Percentiles rank a stretch among this genome's conserved stretches.
Evolutionary conservation across 2,113 vertebrate species (phyloP).

Genomic region (Hippocampus abdominalis): DNA sequence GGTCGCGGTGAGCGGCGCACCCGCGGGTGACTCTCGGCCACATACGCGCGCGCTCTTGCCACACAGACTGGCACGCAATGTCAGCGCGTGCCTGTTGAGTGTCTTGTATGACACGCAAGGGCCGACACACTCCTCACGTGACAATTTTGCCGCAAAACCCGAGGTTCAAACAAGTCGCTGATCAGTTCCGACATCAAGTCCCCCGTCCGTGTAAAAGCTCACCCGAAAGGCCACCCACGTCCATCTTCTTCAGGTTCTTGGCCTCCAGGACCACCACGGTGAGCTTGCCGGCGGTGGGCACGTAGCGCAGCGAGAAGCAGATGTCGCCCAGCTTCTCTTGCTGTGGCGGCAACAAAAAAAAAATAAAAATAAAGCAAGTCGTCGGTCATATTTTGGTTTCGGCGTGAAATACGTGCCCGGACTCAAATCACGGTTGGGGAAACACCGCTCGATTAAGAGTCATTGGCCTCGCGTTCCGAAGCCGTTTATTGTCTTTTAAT

Average conservation of each 20-base stretch:
- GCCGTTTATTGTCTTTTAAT: neutral
- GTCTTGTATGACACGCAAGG: no score
- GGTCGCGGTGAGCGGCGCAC: constrained; percentile 39
- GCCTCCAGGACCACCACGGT: constrained; percentile 96
- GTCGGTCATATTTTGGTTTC: neutral
- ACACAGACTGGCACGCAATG: neutral
- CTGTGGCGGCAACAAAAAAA: constrained; percentile 65
- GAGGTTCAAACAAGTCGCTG: neutral
- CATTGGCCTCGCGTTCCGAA: neutral
- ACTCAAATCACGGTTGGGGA: neutral
- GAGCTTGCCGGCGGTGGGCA: constrained; percentile 95
- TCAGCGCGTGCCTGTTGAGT: no score
- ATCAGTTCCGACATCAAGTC: no score
- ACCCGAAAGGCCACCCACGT: constrained; percentile 97
- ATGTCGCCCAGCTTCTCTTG: constrained; percentile 99
- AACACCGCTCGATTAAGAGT: neutral
- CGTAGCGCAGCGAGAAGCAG: constrained; percentile 97
- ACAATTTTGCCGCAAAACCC: neutral
- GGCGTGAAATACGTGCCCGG: neutral
- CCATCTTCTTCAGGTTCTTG: constrained; percentile 99
- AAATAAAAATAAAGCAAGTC: neutral
- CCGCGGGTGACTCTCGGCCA: constrained; percentile 41
- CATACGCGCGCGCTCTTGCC: neutral
- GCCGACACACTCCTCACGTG: no score
- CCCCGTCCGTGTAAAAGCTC: constrained; percentile 22